Base-by-base conservation (phyloP, 2,888 invertebrate genomes). In the Cryptocephalus moraei region DNA sequence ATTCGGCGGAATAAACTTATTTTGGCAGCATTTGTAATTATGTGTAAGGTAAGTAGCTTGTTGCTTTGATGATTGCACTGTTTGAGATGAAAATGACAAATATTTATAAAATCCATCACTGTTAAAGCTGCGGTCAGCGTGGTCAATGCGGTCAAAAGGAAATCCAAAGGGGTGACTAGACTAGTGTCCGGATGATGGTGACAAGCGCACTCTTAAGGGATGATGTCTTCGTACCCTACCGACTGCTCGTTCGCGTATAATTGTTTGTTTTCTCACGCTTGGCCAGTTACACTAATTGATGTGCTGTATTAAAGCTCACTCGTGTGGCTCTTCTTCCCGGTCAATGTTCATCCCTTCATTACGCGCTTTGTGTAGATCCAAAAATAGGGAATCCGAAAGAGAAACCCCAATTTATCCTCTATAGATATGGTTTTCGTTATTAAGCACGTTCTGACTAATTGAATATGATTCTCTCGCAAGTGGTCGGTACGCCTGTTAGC, bases 221-320 rank as follows among this genome's bases (percentile, higher is more conserved):
- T 41, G 46, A 40, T 44, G 57, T 63, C 60, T 60, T 62, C 62
- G 48, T 42, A 44, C 54, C 49, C 59, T 50, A 51, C 52, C 57
- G 49, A 47, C 59, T 54, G 56, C 49, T 61, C 61, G 63, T 54
- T 68, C 65, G 64, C 63, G 62, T 62, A 63, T 70, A 70, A 70
- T 70, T 70, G 70, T 70, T 70, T 70, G 70, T 70, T 70, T 70
- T 70, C 70, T 70, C 70, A 70, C 70, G 70, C 61, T 68, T 63
- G 61, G 65, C 56, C 62, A 65, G 66, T 62, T 64, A 63, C 66
- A 68, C 70, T 70, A 70, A 70, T 70, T 70, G 70, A 70, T 69
- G 65, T 67, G 59, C 65, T 61, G 67, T 64, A 69, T 68, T 68
- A 67, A 68, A 67, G 67, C 63, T 64, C 65, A 66, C 63, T 68